A percentile compares a stretch with the other conserved stretches of the same genome.
These are phyloP conservation scores for Nipponacmea schrenckii DNA, from an alignment of 2,888 invertebrate genomes.

Conservation along the genomic window DNA sequence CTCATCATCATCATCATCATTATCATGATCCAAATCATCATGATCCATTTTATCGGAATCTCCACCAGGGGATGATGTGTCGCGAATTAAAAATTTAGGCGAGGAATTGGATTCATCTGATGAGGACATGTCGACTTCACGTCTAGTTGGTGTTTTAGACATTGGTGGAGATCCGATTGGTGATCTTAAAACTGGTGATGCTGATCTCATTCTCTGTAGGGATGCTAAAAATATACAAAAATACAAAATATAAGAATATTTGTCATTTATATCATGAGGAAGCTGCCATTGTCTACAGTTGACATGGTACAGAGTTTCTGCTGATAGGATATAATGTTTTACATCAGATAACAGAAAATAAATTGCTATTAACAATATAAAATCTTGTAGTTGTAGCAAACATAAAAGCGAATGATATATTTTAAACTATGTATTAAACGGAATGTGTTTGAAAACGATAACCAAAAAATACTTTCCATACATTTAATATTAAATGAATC, in stretches of 20 bases:
- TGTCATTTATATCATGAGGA: no score
- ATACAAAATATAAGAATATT: neutral
- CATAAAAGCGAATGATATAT: no score
- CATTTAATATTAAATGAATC: no score
- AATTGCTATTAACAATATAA: no score
- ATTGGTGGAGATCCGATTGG: neutral
- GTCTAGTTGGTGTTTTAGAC: constrained; percentile 9
- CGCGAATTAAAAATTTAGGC: constrained; percentile 16
- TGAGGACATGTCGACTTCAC: constrained; percentile 9
- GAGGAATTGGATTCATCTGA: constrained; percentile 21
- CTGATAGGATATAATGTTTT: no score
- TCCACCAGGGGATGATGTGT: constrained; percentile 14
- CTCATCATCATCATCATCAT: constrained; percentile 49
- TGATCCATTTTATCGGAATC: constrained; percentile 24
- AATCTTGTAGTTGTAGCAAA: no score
- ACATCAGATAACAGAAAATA: no score
- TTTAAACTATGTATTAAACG: no score
- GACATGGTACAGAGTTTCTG: no score
- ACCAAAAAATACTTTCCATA: no score
- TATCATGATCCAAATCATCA: constrained; percentile 16
- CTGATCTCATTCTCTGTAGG: neutral
- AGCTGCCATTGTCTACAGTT: no score
- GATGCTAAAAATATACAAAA: constrained; percentile 1
- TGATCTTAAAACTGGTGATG: neutral
- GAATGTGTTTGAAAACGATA: no score